phyloP scores from a whole-genome alignment of 2,888 invertebrate species.

The Diarsia brunnea region DNA sequence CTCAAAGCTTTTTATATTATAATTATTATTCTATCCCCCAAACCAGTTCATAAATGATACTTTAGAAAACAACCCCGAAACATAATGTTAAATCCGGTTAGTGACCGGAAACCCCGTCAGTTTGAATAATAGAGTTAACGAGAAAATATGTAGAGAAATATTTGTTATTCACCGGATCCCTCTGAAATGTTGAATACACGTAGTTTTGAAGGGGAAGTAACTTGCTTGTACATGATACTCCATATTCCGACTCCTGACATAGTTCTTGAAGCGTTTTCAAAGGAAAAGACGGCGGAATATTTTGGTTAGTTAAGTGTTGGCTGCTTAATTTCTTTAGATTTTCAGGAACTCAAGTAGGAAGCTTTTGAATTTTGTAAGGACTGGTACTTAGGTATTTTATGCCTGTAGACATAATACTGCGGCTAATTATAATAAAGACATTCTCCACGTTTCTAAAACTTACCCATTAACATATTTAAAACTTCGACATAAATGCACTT shows the following conservation, averaged over 20 bases:
- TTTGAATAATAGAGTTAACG: slow-evolving; percentile 51
- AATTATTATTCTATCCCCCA: background rate
- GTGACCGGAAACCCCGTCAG: slow-evolving; percentile 47
- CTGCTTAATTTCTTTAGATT: slow-evolving; percentile 2
- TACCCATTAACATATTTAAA: background rate
- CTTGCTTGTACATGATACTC: slow-evolving; percentile 38
- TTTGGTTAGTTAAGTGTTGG: background rate
- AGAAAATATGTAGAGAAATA: slow-evolving; percentile 31
- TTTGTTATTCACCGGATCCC: slow-evolving; percentile 44
- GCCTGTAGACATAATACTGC: background rate
- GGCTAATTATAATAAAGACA: too few relatives aligned
- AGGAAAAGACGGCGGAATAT: slow-evolving; percentile 1
- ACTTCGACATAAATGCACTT: too few relatives aligned
- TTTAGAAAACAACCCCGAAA: slow-evolving; percentile 33
- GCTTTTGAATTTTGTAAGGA: background rate
- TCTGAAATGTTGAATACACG: slow-evolving; percentile 37
- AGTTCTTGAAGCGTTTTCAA: slow-evolving; percentile 28
- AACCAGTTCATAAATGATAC: slow-evolving; percentile 41
- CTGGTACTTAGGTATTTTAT: background rate
- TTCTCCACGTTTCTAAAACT: too few relatives aligned
- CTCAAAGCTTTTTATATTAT: background rate
- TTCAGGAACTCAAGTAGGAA: background rate
- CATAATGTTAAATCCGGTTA: slow-evolving; percentile 43
- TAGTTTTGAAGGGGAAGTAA: slow-evolving; percentile 38
- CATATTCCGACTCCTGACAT: slow-evolving; percentile 17